These are phyloP conservation scores for Lipophrys pholis DNA, from an alignment of 2,113 vertebrate genomes.

Conservation along the genomic window DNA sequence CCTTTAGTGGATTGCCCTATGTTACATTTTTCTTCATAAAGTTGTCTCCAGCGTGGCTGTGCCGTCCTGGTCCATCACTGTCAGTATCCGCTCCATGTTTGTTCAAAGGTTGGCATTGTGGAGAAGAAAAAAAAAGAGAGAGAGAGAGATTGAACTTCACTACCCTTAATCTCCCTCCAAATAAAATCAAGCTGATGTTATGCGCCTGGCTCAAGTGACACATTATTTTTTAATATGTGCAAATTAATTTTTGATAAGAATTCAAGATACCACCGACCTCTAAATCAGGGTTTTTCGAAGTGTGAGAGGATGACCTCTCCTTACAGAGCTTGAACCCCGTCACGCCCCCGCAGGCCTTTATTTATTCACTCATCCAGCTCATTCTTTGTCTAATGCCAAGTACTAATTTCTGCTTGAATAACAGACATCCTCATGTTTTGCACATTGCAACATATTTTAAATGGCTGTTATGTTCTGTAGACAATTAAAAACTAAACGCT, in stretches of 20 bases:
- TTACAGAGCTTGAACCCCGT: too few species aligned
- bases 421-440: too few species aligned
- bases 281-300: not conserved
- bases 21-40: slow-evolving; percentile 6
- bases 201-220: slow-evolving; percentile 5
- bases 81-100: slow-evolving; percentile 29
- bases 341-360: too few species aligned
- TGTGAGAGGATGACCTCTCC: too few species aligned
- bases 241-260: slow-evolving; percentile 3
- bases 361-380: too few species aligned
- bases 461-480: too few species aligned
- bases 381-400: too few species aligned
- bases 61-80: slow-evolving; percentile 26
- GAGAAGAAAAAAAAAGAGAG: too few species aligned
- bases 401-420: too few species aligned
- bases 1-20: slow-evolving; percentile 1
- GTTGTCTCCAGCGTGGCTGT: slow-evolving; percentile 30
- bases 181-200: slow-evolving; percentile 18
- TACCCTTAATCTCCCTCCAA: slow-evolving; percentile 18
- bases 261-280: slow-evolving; percentile 18
- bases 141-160: slow-evolving; percentile 37
- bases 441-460: too few species aligned
- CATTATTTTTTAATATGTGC: slow-evolving; percentile 21
- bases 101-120: slow-evolving; percentile 49
- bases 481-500: too few species aligned